Base-by-base conservation (phyloP, 1,140 invertebrate genomes). In the Trichoplusia ni region DNA sequence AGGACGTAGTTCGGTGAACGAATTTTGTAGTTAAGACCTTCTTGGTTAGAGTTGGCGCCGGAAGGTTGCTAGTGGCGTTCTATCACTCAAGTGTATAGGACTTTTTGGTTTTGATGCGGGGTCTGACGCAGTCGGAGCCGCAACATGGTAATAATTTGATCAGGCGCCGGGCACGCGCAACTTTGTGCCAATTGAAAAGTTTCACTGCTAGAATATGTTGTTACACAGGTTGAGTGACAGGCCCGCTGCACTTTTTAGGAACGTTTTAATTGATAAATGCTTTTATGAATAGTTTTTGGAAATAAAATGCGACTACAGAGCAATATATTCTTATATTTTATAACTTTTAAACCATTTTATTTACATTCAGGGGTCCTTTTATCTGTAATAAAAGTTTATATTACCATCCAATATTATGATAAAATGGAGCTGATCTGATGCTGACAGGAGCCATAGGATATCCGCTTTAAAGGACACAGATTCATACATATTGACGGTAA, bases 111-210 rank as follows among this genome's bases (percentile, higher is more conserved):
- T 59, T 75, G 63, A 59, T 56, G 58, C 53, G 37, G 42, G 77
- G 71, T 82, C 60, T 77, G 75, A 77, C 73, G 68, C 71, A 81
- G 78, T 75, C 65, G 54, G 69, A 77, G 72, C 84, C 77, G 79
- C 83, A 84, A 85, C 82, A 82, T 75, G 77, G 81, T 81, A 87
- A 87, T 89, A 87, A 89, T 87, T 89, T 89, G 83, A 89, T 87
- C 84, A 87, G 78, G 68, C 79, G 78, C 80, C 81, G 71, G 71
- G 74, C 68, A 81, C 73, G 76, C 68, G 75, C 56, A 89, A 89
- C 84, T 86, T 89, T 82, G 81, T 81, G 79, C 80, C 83, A 89
- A 89, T 84, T 84, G 79, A 84, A 86, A 87, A 89, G 80, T 89
- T 86, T 76, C 56, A 73, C 79, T 80, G 76, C 82, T 82, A 64